Percentiles rank a stretch among this genome's conserved stretches.
Conservation (phyloP, 2,113 vertebrate species). For the Herpetotheres cachinnans region DNA sequence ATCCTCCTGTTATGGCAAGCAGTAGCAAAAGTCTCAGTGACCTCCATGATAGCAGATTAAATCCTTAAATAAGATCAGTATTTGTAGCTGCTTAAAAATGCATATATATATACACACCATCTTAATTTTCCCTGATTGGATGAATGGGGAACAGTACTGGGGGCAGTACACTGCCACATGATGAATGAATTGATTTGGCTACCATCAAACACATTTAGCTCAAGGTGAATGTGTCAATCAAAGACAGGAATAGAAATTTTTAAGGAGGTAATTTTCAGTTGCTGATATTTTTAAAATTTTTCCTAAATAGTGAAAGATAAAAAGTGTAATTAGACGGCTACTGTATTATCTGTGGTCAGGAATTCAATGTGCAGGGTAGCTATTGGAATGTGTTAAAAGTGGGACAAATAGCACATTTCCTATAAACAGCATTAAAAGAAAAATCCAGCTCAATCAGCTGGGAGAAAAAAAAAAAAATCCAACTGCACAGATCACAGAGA, state of each 20-base stretch:
- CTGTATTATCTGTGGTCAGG: neutral
- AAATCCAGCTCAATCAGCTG: neutral
- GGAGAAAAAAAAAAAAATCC: neutral
- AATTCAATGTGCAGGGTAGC: neutral
- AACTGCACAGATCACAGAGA: neutral
- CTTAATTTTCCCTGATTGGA: neutral
- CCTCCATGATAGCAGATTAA: neutral
- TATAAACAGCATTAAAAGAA: neutral
- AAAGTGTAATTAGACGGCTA: neutral
- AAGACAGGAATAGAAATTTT: neutral
- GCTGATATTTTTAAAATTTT: constrained; percentile 15
- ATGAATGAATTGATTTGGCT: neutral
- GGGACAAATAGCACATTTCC: neutral
- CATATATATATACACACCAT: neutral
- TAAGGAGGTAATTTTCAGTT: constrained; percentile 22
- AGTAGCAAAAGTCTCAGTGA: neutral
- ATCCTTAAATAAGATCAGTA: neutral
- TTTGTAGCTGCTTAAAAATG: neutral
- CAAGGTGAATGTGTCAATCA: neutral
- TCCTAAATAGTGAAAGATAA: neutral
- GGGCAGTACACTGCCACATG: neutral
- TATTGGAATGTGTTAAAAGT: neutral
- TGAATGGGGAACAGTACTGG: neutral
- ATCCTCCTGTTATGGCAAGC: neutral
- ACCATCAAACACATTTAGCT: neutral